Conservation (phyloP, 2,888 invertebrate species). For the Acanthosepion esculentum region DNA sequence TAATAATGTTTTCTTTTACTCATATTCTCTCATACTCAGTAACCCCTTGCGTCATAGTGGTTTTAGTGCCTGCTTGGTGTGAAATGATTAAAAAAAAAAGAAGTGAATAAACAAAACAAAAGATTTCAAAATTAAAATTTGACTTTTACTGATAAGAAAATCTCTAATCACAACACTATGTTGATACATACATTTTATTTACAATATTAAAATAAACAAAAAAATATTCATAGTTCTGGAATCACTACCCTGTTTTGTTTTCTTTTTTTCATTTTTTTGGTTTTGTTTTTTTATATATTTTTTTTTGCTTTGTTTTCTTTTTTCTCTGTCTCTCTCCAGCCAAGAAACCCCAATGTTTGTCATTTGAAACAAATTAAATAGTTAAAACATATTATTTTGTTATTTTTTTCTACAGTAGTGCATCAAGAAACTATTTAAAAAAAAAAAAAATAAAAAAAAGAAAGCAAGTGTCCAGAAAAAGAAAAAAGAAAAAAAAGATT, state of each 20-base stretch:
- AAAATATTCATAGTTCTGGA: not conserved
- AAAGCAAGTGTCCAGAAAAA: not conserved
- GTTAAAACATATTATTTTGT: slow-evolving; percentile 23
- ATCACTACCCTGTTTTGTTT: not conserved
- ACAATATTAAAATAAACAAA: slow-evolving; percentile 23
- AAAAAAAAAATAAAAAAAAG: not conserved
- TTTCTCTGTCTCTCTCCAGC: not conserved
- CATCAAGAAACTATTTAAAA: not conserved
- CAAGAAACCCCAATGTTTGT: not conserved
- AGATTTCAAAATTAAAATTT: not conserved
- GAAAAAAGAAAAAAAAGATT: not conserved
- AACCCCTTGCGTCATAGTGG: too few relatives aligned
- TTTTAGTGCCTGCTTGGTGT: too few relatives aligned
- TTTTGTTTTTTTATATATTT: not conserved
- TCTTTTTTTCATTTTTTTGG: not conserved
- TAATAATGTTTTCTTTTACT: too few relatives aligned
- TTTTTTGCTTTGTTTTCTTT: not conserved
- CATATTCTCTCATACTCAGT: too few relatives aligned
- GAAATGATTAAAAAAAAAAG: too few relatives aligned
- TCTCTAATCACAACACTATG: not conserved
- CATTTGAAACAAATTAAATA: not conserved
- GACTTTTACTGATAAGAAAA: not conserved
- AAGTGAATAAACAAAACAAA: not conserved
- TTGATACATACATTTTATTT: slow-evolving; percentile 11
- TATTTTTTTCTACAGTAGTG: not conserved